Conservation (phyloP, 2,888 invertebrate species). For the Drosophila kanekoi region DNA sequence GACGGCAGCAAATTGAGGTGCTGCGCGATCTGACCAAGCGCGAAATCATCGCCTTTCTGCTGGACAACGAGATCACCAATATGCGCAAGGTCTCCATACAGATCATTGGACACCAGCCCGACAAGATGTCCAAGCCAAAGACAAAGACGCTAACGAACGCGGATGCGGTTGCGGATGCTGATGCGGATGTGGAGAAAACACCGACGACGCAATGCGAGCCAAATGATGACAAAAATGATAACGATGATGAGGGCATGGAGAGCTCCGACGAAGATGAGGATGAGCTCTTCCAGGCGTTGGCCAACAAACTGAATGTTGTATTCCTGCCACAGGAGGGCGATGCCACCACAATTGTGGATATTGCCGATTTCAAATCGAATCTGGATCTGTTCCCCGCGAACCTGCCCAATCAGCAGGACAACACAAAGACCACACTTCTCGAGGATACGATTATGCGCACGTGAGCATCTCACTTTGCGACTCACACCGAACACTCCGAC, state of each 20-base stretch:
- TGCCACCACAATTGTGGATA: constrained; percentile 76
- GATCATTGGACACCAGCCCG: constrained; percentile 74
- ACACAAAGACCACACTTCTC: constrained; percentile 16
- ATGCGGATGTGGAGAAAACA: not conserved
- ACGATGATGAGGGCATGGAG: constrained; percentile 16
- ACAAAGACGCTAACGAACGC: not conserved
- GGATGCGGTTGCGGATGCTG: not conserved
- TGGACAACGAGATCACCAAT: constrained; percentile 80
- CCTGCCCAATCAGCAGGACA: constrained; percentile 61
- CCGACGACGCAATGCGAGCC: not conserved
- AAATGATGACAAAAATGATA: constrained; percentile 17
- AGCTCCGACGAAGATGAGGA: constrained; percentile 42
- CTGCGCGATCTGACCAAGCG: constrained; percentile 75
- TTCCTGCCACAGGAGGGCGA: constrained; percentile 77
- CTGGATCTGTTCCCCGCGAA: constrained; percentile 80
- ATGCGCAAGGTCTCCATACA: constrained; percentile 84
- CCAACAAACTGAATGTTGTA: constrained; percentile 72
- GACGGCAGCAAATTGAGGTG: constrained; percentile 88
- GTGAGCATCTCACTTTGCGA: constrained; percentile 28
- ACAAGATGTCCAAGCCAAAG: not conserved
- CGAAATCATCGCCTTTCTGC: constrained; percentile 81
- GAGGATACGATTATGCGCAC: constrained; percentile 40
- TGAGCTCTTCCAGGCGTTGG: constrained; percentile 69
- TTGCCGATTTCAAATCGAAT: constrained; percentile 79
- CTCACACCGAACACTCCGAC: no score